These are phyloP conservation scores for Drosophila pseudotalamancana DNA, from an alignment of 2,888 invertebrate genomes.

Conservation along the genomic window DNA sequence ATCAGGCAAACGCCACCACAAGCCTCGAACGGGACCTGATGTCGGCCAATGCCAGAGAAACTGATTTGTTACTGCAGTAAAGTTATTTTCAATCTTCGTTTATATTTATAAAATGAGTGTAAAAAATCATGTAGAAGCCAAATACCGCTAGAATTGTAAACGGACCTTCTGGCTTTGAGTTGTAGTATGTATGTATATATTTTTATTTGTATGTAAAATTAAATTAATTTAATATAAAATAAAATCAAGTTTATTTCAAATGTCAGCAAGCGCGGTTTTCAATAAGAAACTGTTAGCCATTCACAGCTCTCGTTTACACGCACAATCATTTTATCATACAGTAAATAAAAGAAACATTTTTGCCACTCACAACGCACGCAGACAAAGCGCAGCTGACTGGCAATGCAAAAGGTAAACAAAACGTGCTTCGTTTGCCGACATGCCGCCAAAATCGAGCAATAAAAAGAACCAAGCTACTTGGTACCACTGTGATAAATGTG, in stretches of 20 bases:
- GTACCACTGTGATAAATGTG: conserved; percentile 82
- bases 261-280: no score
- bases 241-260: neutral
- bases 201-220: neutral
- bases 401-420: conserved; percentile 39
- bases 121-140: neutral
- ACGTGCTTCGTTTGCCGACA: conserved; percentile 46
- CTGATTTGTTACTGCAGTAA: conserved; percentile 77
- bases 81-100: conserved; percentile 6
- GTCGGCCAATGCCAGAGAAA: conserved; percentile 78
- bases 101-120: conserved; percentile 33
- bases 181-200: conserved; percentile 5
- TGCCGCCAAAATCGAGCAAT: conserved; percentile 83
- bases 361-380: conserved; percentile 32
- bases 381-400: conserved; percentile 34
- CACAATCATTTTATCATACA: no score
- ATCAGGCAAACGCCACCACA: conserved; percentile 67
- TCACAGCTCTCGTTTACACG: neutral
- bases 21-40: conserved; percentile 76
- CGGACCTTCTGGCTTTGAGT: neutral
- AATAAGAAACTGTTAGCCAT: neutral
- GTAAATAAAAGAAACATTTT: no score
- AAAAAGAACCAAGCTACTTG: conserved; percentile 80
- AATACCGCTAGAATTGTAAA: conserved; percentile 1
- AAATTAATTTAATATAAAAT: neutral